phyloP scores from a whole-genome alignment of 2,797 vertebrate genomes.

The Corythornis leucogaster region DNA sequence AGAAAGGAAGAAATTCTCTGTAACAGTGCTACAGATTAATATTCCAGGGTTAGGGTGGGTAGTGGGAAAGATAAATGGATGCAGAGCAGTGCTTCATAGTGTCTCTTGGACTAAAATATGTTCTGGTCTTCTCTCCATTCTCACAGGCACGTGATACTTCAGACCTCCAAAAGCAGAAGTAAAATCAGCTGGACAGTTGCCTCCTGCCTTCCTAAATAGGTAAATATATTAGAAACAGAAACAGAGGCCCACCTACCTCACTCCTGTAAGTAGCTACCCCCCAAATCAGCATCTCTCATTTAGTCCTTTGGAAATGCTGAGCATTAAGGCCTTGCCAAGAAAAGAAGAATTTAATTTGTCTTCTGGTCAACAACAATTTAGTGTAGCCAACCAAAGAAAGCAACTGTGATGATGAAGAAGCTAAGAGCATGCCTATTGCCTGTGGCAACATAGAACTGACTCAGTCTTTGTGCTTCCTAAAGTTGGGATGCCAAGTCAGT shows the following conservation, averaged over 20 bases:
- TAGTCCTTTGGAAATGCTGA: background rate
- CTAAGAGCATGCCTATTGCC: background rate
- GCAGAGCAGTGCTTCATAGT: background rate
- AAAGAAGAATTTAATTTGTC: background rate
- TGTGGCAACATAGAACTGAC: background rate
- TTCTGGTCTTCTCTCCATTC: background rate
- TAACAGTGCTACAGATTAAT: background rate
- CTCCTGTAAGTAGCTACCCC: background rate
- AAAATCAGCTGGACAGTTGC: background rate
- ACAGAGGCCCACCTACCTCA: constrained; percentile 9
- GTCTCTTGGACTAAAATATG: background rate
- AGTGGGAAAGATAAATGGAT: background rate
- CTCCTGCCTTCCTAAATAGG: constrained; percentile 16
- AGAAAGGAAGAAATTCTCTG: background rate
- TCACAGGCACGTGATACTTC: background rate
- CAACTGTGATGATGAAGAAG: background rate
- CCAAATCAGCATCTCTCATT: background rate
- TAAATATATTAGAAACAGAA: constrained; percentile 11
- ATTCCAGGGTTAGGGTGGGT: background rate
- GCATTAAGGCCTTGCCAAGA: background rate
- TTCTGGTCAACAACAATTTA: background rate
- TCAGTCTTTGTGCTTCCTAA: background rate
- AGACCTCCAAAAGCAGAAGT: constrained; percentile 20
- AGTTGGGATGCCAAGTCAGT: background rate
- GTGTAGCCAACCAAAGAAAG: constrained; percentile 4